Evolutionary conservation across 2,888 invertebrate genomes (phyloP).

Genomic region (Agrotis segetum): DNA sequence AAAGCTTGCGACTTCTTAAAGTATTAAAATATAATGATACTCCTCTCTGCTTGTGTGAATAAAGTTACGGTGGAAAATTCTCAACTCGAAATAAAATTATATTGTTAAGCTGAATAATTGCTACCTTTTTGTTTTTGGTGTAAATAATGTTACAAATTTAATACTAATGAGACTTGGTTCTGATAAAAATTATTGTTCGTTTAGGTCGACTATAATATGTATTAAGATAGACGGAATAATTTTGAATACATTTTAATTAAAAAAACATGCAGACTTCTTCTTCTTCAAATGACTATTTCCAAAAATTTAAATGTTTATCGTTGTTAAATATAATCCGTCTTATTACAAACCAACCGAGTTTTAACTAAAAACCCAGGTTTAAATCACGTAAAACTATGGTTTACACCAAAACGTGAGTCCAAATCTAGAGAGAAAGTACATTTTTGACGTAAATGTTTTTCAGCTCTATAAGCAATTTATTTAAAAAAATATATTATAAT

Average conservation of each 20-base stretch:
- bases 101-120: conserved; percentile 23
- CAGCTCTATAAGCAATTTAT: not conserved
- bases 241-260: not conserved
- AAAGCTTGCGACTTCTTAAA: conserved; percentile 70
- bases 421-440: not conserved
- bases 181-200: not conserved
- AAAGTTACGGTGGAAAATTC: conserved; percentile 51
- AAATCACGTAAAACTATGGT: no score
- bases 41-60: conserved; percentile 54
- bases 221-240: no score
- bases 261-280: no score
- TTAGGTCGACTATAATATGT: no score
- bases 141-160: conserved; percentile 23
- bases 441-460: not conserved
- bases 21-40: conserved; percentile 70
- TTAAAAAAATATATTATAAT: not conserved
- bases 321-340: not conserved
- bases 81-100: conserved; percentile 52
- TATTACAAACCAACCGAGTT: no score
- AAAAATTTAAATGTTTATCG: no score
- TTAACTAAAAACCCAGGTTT: no score
- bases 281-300: no score
- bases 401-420: no score
- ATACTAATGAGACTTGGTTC: not conserved
- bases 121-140: conserved; percentile 22